A percentile compares a stretch with the other conserved stretches of the same genome.
These are phyloP conservation scores for Limenitis camilla DNA, from an alignment of 2,888 invertebrate genomes.

Conservation along the genomic window DNA sequence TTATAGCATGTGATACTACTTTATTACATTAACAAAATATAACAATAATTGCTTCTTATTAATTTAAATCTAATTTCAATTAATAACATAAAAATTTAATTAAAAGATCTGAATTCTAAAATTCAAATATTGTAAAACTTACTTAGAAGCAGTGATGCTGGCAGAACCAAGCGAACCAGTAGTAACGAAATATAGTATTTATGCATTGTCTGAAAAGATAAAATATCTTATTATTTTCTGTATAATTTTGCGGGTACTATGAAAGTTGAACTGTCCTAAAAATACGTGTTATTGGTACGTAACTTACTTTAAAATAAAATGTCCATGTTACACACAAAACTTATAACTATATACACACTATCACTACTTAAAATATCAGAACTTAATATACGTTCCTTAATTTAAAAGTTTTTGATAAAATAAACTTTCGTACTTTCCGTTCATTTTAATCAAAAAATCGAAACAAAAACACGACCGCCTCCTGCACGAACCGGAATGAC, in stretches of 20 bases:
- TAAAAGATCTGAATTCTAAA: no score
- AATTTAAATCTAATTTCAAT: no score
- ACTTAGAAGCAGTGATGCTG: slow-evolving; percentile 54
- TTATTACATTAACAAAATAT: no score
- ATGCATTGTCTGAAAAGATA: slow-evolving; percentile 50
- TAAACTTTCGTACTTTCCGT: slow-evolving; percentile 38
- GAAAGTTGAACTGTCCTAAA: no score
- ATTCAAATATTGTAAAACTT: slow-evolving; percentile 37
- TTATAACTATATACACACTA: slow-evolving; percentile 12
- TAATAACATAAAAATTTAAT: no score
- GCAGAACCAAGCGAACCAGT: slow-evolving; percentile 54
- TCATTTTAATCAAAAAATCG: slow-evolving; percentile 42
- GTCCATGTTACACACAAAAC: slow-evolving; percentile 11
- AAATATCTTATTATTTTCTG: slow-evolving; percentile 2
- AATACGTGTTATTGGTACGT: neutral
- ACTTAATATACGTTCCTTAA: slow-evolving; percentile 27
- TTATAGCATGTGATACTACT: no score
- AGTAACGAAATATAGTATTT: slow-evolving; percentile 44
- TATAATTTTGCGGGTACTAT: neutral
- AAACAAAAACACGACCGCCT: slow-evolving; percentile 53
- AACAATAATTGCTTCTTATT: no score
- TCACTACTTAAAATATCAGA: slow-evolving; percentile 14
- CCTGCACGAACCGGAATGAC: slow-evolving; percentile 37
- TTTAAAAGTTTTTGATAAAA: slow-evolving; percentile 32
- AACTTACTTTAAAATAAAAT: slow-evolving; percentile 1